Percentiles rank a stretch among this genome's conserved stretches.
Evolutionary conservation across 2,113 vertebrate species (phyloP).

Genomic region (Anser brachyrhynchus): DNA sequence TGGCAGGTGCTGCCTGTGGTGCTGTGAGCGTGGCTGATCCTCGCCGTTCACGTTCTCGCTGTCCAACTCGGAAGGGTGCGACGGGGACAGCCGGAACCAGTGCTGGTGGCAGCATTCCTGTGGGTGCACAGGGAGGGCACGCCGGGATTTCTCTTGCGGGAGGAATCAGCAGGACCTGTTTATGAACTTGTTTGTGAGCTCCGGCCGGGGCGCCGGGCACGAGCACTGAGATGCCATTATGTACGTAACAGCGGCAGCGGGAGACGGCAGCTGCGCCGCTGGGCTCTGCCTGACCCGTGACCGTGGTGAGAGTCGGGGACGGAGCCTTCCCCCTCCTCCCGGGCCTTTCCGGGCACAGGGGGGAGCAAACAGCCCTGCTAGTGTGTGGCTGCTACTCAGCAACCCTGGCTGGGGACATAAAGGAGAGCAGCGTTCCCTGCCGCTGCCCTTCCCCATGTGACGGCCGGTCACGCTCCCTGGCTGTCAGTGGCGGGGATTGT

Average conservation of each 20-base stretch:
- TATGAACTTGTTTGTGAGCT: conserved; percentile 64
- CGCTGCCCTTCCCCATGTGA: conserved; percentile 30
- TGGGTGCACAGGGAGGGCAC: neutral
- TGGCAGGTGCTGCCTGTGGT: rapidly evolving
- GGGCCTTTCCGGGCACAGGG: neutral
- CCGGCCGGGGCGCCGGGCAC: neutral
- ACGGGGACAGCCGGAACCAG: neutral
- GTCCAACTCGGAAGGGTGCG: neutral
- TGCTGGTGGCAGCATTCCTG: conserved; percentile 55
- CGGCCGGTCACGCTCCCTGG: neutral
- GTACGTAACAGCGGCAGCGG: neutral
- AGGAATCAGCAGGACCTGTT: conserved; percentile 64
- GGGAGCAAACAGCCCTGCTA: neutral
- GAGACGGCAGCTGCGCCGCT: conserved; percentile 46
- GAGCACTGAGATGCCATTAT: conserved; percentile 69
- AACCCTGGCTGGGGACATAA: neutral
- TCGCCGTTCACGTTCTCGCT: neutral
- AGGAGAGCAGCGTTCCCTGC: conserved; percentile 37
- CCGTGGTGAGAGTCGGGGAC: conserved; percentile 15
- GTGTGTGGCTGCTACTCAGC: neutral
- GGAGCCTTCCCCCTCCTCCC: neutral
- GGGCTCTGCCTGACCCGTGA: conserved; percentile 51
- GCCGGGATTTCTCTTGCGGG: neutral
- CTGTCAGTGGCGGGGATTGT: conserved; percentile 36
- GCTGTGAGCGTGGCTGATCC: neutral